Evolutionary conservation across 1,140 invertebrate species (phyloP).

Genomic region (Gonatopus flavifemur): DNA sequence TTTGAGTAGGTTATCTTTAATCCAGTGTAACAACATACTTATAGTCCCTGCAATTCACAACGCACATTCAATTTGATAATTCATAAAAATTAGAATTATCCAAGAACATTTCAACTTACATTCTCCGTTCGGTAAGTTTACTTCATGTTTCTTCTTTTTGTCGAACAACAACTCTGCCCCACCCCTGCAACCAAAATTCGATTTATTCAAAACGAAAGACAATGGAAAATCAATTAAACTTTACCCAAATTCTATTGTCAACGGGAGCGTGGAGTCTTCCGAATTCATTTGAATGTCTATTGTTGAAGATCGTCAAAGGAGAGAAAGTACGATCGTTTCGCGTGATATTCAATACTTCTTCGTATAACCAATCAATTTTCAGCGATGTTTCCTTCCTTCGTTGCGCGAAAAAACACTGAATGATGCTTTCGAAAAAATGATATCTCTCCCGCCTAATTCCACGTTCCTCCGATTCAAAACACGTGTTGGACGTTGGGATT

Average conservation of each 20-base stretch:
- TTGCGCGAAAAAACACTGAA: slow-evolving; percentile 11
- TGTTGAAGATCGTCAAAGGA: too few relatives aligned
- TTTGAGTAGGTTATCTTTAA: slow-evolving; percentile 80
- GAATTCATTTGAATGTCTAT: slow-evolving; percentile 15
- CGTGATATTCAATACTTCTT: too few relatives aligned
- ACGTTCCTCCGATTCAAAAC: slow-evolving; percentile 7
- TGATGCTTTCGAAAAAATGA: too few relatives aligned
- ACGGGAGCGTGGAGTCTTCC: slow-evolving; percentile 7
- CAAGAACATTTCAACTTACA: slow-evolving; percentile 48
- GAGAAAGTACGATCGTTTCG: too few relatives aligned
- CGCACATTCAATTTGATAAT: not conserved
- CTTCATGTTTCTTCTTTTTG: slow-evolving; percentile 73
- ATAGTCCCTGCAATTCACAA: slow-evolving; percentile 69
- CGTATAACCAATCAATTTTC: too few relatives aligned
- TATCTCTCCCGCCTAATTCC: slow-evolving; percentile 1
- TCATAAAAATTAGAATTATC: slow-evolving; percentile 1
- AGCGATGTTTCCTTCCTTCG: too few relatives aligned
- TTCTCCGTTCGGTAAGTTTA: slow-evolving; percentile 63
- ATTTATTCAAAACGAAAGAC: not conserved
- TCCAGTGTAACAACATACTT: slow-evolving; percentile 73
- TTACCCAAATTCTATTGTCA: slow-evolving; percentile 49
- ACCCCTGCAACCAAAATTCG: slow-evolving; percentile 66
- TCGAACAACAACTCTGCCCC: slow-evolving; percentile 86
- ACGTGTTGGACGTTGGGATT: too few relatives aligned
- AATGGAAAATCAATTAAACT: not conserved